A percentile compares a stretch with the other conserved stretches of the same genome.
Conservation (phyloP, 2,888 invertebrate species). For the Alloplasta piceator region DNA sequence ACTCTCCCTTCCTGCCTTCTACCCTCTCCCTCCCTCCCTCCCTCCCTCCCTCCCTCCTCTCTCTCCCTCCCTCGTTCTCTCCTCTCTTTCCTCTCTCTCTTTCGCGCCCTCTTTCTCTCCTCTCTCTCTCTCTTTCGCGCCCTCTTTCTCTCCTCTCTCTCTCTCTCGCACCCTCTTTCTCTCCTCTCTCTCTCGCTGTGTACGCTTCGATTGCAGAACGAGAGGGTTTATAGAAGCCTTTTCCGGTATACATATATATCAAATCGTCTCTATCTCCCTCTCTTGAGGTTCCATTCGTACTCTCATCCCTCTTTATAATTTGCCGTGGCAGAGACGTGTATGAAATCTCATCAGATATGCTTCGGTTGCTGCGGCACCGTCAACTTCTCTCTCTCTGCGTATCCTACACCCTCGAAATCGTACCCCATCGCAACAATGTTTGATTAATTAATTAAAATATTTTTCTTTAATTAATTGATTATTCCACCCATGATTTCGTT, state of each 20-base stretch:
- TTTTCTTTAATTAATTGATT: too few species aligned
- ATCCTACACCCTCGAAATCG: too few species aligned
- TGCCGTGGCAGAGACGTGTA: conserved; percentile 23
- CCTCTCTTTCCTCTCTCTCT: too few species aligned
- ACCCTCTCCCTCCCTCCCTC: too few species aligned
- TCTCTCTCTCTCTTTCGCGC: too few species aligned
- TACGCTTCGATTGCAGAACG: conserved; percentile 14
- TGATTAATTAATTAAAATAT: too few species aligned
- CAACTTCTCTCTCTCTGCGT: too few species aligned
- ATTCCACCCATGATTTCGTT: too few species aligned
- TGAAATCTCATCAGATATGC: conserved; percentile 57
- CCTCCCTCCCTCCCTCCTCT: conserved; percentile 12
- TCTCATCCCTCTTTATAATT: conserved; percentile 36
- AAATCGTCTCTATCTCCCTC: conserved; percentile 23
- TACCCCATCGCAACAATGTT: too few species aligned
- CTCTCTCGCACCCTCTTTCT: conserved; percentile 1
- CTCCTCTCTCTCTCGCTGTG: conserved; percentile 7
- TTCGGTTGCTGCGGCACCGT: conserved; percentile 1
- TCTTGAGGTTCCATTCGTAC: conserved; percentile 3
- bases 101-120: too few species aligned
- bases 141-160: too few species aligned
- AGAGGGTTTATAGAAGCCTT: conserved; percentile 37
- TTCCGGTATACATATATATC: conserved; percentile 25
- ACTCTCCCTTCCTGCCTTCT: conserved; percentile 33
- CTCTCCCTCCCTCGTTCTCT: neutral